Base-by-base conservation (phyloP, 2,113 vertebrate species). In the Upupa epops region DNA sequence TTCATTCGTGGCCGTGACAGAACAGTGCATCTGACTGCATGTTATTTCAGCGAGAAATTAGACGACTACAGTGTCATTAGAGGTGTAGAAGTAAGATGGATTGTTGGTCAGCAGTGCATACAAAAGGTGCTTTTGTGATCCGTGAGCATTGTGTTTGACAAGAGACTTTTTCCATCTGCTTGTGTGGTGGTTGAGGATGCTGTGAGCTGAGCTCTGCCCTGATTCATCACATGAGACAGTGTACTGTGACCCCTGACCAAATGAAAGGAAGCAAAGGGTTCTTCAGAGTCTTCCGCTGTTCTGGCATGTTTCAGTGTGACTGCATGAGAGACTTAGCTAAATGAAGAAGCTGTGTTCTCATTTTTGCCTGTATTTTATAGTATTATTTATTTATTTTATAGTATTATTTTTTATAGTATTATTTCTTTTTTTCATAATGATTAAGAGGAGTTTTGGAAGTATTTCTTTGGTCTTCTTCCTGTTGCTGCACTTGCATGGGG, bases 1-100 rank as follows among this genome's bases (percentile, higher is more conserved):
- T 91, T 74, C 17, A 45, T 91, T 93, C 89, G 51, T 71, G 64
- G 59, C 66, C 74, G 82, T 87, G 92, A 90, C 93, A 90, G 90
- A 56, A 81, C 45, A 51, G 36, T 87, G 59, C 24, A 10, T 90
- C 88, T 76, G 70, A 13, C 34, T 72, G 19, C 81, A 32, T 66
- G 26, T 86, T 69, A 73, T 82, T 94, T 84, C 72, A 45, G 55
- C 55, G 48, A 76, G 68, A 88, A 81, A 63, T 75, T 29, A 48
- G 11, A 32, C 79, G 34, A 46, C 51, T 73, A 70, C 22, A 29
- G 1, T 76, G 54, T 0, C 21, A 40, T 79, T 54, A 77, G 73
- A 71, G 6, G 12, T 54, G 8, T 8, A n/a, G 64, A 65, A 66
- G 16, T 24, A 76, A 82, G 70, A 32, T 34, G 46, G 36, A 17